phyloP scores from a whole-genome alignment of 64 coral and sea anemone genomes.

The Actinia equina region DNA sequence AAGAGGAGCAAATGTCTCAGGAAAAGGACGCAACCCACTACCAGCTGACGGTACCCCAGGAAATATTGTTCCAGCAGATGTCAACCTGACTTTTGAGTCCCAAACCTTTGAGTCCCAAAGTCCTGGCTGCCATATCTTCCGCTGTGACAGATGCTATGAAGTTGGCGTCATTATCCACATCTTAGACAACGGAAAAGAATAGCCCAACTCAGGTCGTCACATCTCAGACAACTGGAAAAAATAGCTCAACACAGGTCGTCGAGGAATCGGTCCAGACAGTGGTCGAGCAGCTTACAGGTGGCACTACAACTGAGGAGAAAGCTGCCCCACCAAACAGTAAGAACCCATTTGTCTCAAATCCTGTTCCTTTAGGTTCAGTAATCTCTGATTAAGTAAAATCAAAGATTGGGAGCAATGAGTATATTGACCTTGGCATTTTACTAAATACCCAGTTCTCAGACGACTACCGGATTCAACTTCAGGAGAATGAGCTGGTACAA shows the following conservation, averaged over 20 bases:
- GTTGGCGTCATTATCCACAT: neutral
- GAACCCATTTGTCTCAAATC: slow-evolving; percentile 19
- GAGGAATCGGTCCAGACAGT: neutral
- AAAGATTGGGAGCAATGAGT: slow-evolving; percentile 36
- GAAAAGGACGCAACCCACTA: neutral
- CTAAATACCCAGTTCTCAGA: slow-evolving; percentile 8
- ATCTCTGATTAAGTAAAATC: slow-evolving; percentile 17
- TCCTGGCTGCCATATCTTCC: neutral
- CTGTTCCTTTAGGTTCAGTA: slow-evolving; percentile 11
- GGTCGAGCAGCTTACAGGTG: neutral
- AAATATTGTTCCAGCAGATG: neutral
- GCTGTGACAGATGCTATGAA: neutral
- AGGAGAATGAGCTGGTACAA: slow-evolving; percentile 9
- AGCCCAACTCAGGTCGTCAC: neutral
- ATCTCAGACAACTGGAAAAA: neutral
- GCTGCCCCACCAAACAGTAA: neutral
- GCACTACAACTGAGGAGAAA: neutral
- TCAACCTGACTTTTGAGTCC: too few species aligned
- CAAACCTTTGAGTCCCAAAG: neutral
- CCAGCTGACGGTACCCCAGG: neutral
- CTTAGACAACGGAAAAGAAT: neutral
- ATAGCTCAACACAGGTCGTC: neutral
- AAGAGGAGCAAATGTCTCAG: neutral
- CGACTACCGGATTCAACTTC: neutral
- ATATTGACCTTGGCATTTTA: slow-evolving; percentile 28